A percentile compares a stretch with the other conserved stretches of the same genome.
Evolutionary conservation across 2,113 vertebrate genomes (phyloP).

Genomic region (Channa argus): DNA sequence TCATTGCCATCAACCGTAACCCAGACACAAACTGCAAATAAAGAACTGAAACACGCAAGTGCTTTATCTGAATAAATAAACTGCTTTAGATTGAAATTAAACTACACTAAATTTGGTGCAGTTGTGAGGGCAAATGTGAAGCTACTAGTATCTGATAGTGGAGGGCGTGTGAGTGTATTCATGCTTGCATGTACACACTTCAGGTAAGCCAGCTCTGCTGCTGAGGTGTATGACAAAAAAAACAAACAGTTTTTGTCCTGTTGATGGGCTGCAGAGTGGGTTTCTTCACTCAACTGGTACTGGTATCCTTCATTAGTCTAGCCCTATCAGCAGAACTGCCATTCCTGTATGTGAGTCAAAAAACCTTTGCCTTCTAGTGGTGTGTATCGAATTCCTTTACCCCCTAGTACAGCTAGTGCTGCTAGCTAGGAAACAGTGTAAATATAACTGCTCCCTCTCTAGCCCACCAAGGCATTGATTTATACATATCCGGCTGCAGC

Average conservation of each 20-base stretch:
- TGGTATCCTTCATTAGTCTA: conserved; percentile 71
- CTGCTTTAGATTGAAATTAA: conserved; percentile 45
- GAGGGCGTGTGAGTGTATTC: conserved; percentile 1
- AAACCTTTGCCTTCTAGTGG: conserved; percentile 69
- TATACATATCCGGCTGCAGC: conserved; percentile 78
- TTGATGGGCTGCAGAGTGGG: conserved; percentile 60
- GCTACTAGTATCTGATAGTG: not conserved
- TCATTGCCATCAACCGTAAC: conserved; percentile 73
- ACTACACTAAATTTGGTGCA: conserved; percentile 37
- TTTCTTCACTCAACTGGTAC: conserved; percentile 58
- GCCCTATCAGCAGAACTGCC: conserved; percentile 67
- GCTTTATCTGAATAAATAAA: conserved; percentile 67
- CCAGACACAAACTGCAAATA: conserved; percentile 68
- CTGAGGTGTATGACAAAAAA: conserved; percentile 25
- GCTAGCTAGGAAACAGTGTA: conserved; percentile 80
- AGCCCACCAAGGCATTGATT: conserved; percentile 82
- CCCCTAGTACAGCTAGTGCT: conserved; percentile 72
- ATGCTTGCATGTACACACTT: conserved; percentile 3
- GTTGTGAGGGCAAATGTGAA: conserved; percentile 16
- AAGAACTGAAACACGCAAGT: conserved; percentile 61
- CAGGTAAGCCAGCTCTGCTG: conserved; percentile 19
- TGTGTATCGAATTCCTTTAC: conserved; percentile 80
- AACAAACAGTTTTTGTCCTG: conserved; percentile 54
- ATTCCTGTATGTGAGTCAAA: conserved; percentile 61
- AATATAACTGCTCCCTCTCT: conserved; percentile 79